These are phyloP conservation scores for Ophion obscuratus DNA, from an alignment of 2,888 invertebrate species.

Conservation along the genomic window DNA sequence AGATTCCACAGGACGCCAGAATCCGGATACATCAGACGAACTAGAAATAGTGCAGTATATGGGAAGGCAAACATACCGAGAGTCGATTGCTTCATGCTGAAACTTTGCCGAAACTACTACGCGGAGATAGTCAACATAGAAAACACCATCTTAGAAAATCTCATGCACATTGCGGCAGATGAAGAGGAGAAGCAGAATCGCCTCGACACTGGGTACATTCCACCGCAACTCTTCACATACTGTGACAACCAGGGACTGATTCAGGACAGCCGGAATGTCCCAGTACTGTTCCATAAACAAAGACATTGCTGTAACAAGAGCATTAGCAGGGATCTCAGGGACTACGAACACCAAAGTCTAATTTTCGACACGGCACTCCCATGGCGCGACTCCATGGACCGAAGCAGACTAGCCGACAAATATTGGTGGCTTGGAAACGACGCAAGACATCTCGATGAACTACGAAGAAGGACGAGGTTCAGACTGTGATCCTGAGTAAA, in stretches of 20 bases:
- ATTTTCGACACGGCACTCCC: constrained; percentile 12
- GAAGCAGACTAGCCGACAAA: background rate
- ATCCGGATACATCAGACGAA: background rate
- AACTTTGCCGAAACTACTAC: constrained; percentile 11
- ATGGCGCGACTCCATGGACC: background rate
- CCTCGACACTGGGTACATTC: background rate
- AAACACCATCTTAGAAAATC: background rate
- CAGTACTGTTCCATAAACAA: background rate
- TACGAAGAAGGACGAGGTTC: background rate
- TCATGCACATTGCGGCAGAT: background rate
- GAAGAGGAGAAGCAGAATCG: background rate
- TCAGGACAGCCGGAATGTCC: constrained; percentile 4
- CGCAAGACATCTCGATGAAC: background rate
- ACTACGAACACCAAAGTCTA: background rate
- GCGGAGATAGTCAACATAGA: background rate
- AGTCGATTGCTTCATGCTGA: background rate
- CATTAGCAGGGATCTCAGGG: background rate
- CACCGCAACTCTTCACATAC: background rate
- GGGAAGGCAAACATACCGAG: constrained; percentile 7
- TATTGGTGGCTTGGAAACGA: constrained; percentile 11
- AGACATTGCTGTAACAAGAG: constrained; percentile 20
- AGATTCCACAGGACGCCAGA: constrained; percentile 9
- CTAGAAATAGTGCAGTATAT: background rate
- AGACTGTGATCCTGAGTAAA: background rate
- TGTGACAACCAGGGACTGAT: background rate